Percentiles rank a stretch among this genome's conserved stretches.
phyloP scores from a whole-genome alignment of 2,113 vertebrate genomes.

The Lepus timidus region DNA sequence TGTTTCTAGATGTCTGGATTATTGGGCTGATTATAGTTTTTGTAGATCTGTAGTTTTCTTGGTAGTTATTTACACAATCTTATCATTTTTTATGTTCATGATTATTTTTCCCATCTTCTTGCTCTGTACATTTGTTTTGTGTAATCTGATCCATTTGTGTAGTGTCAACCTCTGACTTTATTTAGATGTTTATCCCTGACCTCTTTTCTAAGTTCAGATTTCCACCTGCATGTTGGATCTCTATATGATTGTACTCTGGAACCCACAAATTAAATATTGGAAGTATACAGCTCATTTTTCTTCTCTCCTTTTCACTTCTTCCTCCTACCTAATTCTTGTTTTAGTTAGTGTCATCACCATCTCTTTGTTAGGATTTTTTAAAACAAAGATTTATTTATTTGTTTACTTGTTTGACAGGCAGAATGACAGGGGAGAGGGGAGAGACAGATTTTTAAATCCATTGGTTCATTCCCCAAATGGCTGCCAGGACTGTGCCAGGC shows the following conservation, averaged over 20 bases:
- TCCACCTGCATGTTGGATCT: neutral
- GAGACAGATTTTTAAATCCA: too few relatives aligned
- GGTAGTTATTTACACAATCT: neutral
- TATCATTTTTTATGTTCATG: slow-evolving; percentile 13
- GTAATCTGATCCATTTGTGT: slow-evolving; percentile 23
- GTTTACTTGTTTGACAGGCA: too few relatives aligned
- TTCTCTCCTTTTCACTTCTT: neutral
- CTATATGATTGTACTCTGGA: neutral
- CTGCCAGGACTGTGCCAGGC: too few relatives aligned
- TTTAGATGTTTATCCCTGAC: neutral
- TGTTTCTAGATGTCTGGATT: slow-evolving; percentile 43
- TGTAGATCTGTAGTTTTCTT: slow-evolving; percentile 6
- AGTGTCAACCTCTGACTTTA: slow-evolving; percentile 6
- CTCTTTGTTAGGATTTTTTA: neutral
- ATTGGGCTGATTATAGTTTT: neutral
- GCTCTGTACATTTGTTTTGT: neutral
- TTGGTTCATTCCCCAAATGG: too few relatives aligned
- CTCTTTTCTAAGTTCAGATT: slow-evolving; percentile 8
- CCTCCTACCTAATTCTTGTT: neutral
- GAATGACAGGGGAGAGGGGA: too few relatives aligned
- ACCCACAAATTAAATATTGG: slow-evolving; percentile 3
- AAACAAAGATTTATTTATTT: too few relatives aligned
- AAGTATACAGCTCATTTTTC: neutral
- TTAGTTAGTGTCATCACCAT: neutral
- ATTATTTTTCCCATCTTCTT: neutral